A percentile compares a stretch with the other conserved stretches of the same genome.
phyloP scores from a whole-genome alignment of 2,888 invertebrate genomes.

The Tipula confusa region DNA sequence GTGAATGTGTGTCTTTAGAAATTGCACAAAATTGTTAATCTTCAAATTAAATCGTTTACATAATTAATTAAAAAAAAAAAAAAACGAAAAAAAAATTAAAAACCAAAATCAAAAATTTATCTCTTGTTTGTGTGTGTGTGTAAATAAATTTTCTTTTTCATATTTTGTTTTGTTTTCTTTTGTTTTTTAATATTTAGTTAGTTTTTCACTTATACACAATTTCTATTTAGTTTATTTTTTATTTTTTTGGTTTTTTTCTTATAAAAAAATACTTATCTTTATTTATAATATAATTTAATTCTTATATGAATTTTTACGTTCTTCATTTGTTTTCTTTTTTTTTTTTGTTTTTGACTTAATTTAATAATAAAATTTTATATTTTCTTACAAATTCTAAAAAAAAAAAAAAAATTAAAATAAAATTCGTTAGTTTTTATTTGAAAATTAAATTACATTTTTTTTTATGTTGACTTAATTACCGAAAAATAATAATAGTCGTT shows the following conservation, averaged over 20 bases:
- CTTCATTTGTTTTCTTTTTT: neutral
- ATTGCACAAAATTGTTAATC: neutral
- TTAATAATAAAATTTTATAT: neutral
- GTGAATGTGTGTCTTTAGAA: neutral
- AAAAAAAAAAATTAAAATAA: too few species aligned
- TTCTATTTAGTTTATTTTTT: neutral
- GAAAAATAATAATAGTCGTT: neutral
- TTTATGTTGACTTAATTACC: neutral
- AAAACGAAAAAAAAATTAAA: neutral
- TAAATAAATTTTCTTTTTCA: neutral
- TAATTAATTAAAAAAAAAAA: neutral
- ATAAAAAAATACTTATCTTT: slow-evolving; percentile 8
- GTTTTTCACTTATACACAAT: slow-evolving; percentile 7
- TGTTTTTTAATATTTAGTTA: neutral
- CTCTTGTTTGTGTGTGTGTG: neutral
- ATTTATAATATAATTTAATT: neutral
- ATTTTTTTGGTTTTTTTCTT: neutral
- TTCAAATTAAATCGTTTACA: neutral
- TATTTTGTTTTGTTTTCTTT: neutral
- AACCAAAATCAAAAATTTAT: neutral
- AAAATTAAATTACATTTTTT: neutral
- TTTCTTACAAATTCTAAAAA: neutral
- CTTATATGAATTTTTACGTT: slow-evolving; percentile 3
- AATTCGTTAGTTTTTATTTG: neutral
- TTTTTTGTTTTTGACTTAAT: neutral